Conservation (phyloP, 2,113 vertebrate species). For the Petaurus breviceps region DNA sequence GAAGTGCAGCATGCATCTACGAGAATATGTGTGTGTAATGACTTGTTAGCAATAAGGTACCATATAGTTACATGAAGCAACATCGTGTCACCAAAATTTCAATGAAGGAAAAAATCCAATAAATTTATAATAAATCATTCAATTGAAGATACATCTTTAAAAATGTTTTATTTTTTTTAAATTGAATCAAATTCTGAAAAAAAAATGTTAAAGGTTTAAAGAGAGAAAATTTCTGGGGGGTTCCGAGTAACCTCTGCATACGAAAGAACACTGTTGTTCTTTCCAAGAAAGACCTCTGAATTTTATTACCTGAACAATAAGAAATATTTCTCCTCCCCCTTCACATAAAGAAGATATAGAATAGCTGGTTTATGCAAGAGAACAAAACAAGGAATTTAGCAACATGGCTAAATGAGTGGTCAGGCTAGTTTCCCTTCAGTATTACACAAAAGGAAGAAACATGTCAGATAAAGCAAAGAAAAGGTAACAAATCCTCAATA, state of each 20-base stretch:
- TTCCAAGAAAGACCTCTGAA: background rate
- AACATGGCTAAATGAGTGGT: background rate
- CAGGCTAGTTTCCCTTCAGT: background rate
- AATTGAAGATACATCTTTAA: too few species aligned
- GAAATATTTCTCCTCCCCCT: background rate
- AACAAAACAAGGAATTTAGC: background rate
- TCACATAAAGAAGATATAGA: background rate
- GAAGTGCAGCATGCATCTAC: too few species aligned
- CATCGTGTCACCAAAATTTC: too few species aligned
- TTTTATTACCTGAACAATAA: background rate
- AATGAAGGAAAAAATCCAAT: too few species aligned
- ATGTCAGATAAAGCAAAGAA: background rate
- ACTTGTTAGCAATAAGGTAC: too few species aligned
- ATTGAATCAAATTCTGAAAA: too few species aligned
- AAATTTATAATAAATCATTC: too few species aligned
- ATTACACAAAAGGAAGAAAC: background rate
- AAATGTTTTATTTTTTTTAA: too few species aligned
- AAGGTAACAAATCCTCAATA: background rate
- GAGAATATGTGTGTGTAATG: too few species aligned
- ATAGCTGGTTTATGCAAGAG: background rate
- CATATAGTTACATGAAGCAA: too few species aligned
- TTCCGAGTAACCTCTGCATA: background rate
- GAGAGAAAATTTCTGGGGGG: too few species aligned
- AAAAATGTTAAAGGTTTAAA: too few species aligned
- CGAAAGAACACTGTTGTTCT: background rate